phyloP scores from a whole-genome alignment of 2,888 invertebrate genomes.

The Nectonema munidae region DNA sequence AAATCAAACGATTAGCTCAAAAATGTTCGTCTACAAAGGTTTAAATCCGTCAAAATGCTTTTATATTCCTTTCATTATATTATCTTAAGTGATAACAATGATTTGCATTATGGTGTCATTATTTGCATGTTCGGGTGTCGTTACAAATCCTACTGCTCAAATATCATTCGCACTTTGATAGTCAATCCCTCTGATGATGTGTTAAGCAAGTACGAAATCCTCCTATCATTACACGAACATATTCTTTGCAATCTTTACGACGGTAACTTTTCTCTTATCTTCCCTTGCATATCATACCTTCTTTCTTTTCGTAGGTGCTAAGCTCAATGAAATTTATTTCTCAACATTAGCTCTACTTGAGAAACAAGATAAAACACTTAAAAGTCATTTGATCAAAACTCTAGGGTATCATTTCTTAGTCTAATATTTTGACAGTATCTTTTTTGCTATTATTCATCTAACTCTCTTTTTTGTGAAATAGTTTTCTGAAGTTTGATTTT shows the following conservation, averaged over 20 bases:
- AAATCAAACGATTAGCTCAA: not conserved
- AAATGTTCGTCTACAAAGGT: not conserved
- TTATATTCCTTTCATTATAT: constrained; percentile 10
- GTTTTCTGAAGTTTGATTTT: constrained; percentile 11
- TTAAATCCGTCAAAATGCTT: constrained; percentile 14
- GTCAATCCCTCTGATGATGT: constrained; percentile 50
- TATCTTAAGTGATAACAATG: constrained; percentile 49
- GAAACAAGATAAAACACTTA: too few relatives aligned
- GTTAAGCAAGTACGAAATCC: constrained; percentile 51
- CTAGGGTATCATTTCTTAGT: constrained; percentile 34
- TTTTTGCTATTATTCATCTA: too few relatives aligned
- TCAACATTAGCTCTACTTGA: too few relatives aligned
- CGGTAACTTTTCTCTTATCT: constrained; percentile 20
- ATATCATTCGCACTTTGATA: constrained; percentile 68
- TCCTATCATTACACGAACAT: constrained; percentile 56
- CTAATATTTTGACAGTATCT: too few relatives aligned
- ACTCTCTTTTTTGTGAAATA: too few relatives aligned
- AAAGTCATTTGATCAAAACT: constrained; percentile 62
- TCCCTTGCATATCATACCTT: constrained; percentile 10
- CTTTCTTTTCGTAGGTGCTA: constrained; percentile 29
- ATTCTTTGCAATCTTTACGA: constrained; percentile 48
- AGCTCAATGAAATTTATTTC: too few relatives aligned
- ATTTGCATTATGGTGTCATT: constrained; percentile 71
- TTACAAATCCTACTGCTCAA: constrained; percentile 88
- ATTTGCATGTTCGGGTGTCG: constrained; percentile 68